Base-by-base conservation (phyloP, 2,797 vertebrate species). In the Mus minutoides region DNA sequence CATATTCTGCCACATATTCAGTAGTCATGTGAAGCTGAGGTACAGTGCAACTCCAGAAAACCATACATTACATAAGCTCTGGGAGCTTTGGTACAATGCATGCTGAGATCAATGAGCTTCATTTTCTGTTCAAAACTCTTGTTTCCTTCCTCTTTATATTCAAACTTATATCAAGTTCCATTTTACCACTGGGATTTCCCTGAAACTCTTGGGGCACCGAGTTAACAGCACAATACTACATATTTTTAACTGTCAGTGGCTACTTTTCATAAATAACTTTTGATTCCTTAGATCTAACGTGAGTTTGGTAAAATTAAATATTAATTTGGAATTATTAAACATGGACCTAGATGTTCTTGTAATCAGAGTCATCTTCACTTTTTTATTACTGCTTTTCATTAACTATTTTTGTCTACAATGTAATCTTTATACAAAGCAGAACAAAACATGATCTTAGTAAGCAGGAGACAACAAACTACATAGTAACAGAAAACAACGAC, bases 381-480 rank as follows among this genome's bases (percentile, higher is more conserved):
- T 95, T 77, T 87, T 34, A 78, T 76, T 83, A 9, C 37, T 79
- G 16, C 82, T 92, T 91, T 93, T n/a, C 34, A 71, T 94, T 91
- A 73, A 17, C 71, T 92, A 92, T 54, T 67, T 96, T 29, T 83
- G 69, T 92, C 62, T 93, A 46, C 67, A 82, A 96, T 56, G 91
- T 93, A 93, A 88, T 90, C 82, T 96, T 88, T 94, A 80, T 49
- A 84, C 93, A 64, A 80, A 95, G 94, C 92, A 54, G 40, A 67
- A 84, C 31, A 94, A 58, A 90, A 67, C 43, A 34, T 76, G 62
- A 62, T 84, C 58, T 96, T 76, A 82, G 85, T 58, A 90, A n/a
- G 34, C 29, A 88, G 24, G 75, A 83, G 87, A 56, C 60, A 96
- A 86, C 49, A 95, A 83, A 71, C 34, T 24, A 58, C 34, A 37